A percentile compares a stretch with the other conserved stretches of the same genome.
Conservation (phyloP, 2,888 invertebrate genomes). For the Conus canariensis region DNA sequence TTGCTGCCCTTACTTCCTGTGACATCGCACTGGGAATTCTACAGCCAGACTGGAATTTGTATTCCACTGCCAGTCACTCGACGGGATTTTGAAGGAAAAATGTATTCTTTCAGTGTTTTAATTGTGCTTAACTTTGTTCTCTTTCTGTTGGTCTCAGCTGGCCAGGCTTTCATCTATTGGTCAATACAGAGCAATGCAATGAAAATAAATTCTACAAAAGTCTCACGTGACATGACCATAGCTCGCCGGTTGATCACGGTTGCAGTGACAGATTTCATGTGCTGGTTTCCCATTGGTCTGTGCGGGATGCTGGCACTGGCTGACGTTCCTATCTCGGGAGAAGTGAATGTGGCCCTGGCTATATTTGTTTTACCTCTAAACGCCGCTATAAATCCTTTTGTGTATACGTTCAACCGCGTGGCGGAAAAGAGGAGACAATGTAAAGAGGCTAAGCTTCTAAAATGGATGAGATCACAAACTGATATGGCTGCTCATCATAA, state of each 20-base stretch:
- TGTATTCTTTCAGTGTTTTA: not conserved
- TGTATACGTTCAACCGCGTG: not conserved
- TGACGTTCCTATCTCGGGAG: not conserved
- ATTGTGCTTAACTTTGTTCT: not conserved
- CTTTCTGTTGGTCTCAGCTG: not conserved
- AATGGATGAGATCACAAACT: not conserved
- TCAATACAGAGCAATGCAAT: not conserved
- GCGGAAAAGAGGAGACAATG: not conserved
- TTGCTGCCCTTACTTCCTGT: not conserved
- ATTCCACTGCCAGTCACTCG: not conserved
- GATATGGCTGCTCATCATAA: too few species aligned
- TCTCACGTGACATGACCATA: conserved; percentile 4
- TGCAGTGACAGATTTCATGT: conserved; percentile 18
- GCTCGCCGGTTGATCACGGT: not conserved
- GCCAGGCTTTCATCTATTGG: conserved; percentile 6
- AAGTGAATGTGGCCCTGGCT: not conserved
- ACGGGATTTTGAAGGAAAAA: not conserved
- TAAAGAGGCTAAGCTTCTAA: not conserved
- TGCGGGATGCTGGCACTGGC: not conserved
- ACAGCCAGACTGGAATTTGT: conserved; percentile 9
- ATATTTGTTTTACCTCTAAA: not conserved
- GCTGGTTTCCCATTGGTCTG: conserved; percentile 22
- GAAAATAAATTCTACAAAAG: not conserved
- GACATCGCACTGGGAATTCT: conserved; percentile 13
- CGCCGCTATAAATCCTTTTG: not conserved